Conservation (phyloP, 2,888 invertebrate genomes). For the Sturmia bella region DNA sequence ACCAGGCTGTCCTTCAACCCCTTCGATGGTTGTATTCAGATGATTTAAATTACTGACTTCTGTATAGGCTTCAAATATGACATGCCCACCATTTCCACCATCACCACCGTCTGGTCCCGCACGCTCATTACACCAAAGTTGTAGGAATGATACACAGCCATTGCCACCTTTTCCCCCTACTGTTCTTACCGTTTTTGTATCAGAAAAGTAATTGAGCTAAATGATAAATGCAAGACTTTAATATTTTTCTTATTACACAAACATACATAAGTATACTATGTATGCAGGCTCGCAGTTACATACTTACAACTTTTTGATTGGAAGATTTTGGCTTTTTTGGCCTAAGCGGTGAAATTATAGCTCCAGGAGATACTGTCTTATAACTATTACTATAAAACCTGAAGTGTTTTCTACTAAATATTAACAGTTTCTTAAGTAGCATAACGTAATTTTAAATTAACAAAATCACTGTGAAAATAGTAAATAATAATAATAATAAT, state of each 20-base stretch:
- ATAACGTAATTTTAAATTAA: neutral
- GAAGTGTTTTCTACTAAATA: neutral
- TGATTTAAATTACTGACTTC: conserved; percentile 88
- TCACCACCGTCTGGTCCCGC: conserved; percentile 96
- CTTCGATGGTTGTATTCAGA: conserved; percentile 85
- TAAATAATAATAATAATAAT: too few species aligned
- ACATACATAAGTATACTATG: too few species aligned
- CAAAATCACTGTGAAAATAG: too few species aligned
- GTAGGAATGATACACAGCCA: conserved; percentile 94
- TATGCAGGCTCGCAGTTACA: neutral
- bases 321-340: conserved; percentile 29
- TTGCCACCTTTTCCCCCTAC: conserved; percentile 95
- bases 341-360: conserved; percentile 20
- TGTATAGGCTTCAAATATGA: conserved; percentile 89
- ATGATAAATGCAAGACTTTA: neutral
- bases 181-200: conserved; percentile 86
- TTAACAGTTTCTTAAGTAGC: neutral
- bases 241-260: too few species aligned
- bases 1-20: conserved; percentile 88
- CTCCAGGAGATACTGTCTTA: neutral
- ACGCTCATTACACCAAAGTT: conserved; percentile 90
- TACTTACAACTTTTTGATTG: conserved; percentile 15
- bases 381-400: conserved; percentile 5
- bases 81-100: conserved; percentile 97
- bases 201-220: conserved; percentile 86